Evolutionary conservation across 1,140 invertebrate genomes (phyloP), one percentile per base, ranked within the genome.

Genomic region (Cydia fagiglandana): DNA sequence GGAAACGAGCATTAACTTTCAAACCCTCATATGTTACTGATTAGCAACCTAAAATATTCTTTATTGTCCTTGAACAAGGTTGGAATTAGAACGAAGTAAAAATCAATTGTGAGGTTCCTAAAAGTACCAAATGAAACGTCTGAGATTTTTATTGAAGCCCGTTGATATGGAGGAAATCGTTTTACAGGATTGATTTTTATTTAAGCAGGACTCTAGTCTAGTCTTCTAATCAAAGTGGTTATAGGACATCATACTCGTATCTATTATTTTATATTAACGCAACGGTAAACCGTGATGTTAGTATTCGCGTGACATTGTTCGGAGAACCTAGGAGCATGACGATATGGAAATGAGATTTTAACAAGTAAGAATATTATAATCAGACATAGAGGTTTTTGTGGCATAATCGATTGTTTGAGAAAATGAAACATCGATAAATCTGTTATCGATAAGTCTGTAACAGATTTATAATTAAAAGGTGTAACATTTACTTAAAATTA

Each of bases 121-220:
- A 61, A 61, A n/a, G 2, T 53, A 61, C 2, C 6, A 10, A 6
- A 24, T 12, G 56, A 20, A 24, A 10, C 56, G 56, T 61, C 56
- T 61, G 56, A 61, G 56, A 38, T 38, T 38, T 70, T 41, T 38
- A 70, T 38, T 70, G 28, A 17, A 70, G 34, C 15, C n/a, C 30
- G 64, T 68, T 68, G 66, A 70, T 70, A 70, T 70, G 66, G 20
- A 70, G 66, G 38, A 70, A 70, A 70, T 70, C 38, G n/a, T n/a
- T 17, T 68, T 70, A n/a, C 45, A 41, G 6, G 30, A 68, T 70
- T 70, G 66, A 70, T 70, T 70, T 70, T 70, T 70, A 10, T 34
- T 70, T 70, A 70, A 70, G 30, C 17, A 41, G 24, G 15, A 17
- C 38, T 70, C 66, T 70, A 38, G 66, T 70, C 28, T 70, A 38